Evolutionary conservation across 2,888 invertebrate genomes (phyloP), one percentile per base, ranked within the genome.

Genomic region (Incurvaria masculella): DNA sequence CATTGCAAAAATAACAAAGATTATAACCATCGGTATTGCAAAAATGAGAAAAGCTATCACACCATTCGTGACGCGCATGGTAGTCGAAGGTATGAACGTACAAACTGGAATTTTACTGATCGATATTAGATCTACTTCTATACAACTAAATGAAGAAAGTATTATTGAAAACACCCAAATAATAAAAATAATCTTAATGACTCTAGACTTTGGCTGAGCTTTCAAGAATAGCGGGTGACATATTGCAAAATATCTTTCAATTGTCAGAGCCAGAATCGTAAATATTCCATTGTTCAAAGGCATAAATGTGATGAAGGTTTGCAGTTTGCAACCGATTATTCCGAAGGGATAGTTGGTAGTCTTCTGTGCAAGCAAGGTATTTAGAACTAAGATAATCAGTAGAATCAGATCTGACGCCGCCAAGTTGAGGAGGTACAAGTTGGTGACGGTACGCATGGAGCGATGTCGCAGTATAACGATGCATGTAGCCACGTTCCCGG

Each of bases 401-500:
- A 68, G 65, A 1, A 73, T 54, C 16, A 71, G 52, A 50, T 75
- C 75, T 0, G 73, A 69, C 4, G 70, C 59, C 1, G 74, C 74
- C 51, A 75, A 57, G 53, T 72, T 66, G 49, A 74, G 71, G 2
- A 75, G 56, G 51, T 74, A 75, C 46, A 62, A 72, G 52, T 75
- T 74, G 17, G 71, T 75, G 0, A 66, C 68, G 0, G 74, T 72
- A 48, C 70, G 72, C 72, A 73, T 71, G 19, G 62, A 64, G 45
- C 57, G 68, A 51, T 74, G 72, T 40, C 57, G 62, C 55, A 68
- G 71, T 47, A 74, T 61, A 55, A 80, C 61, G 59, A 75, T 53
- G 59, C 73, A 70, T 49, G 76, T 68, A 54, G 80, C 56, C 43
- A 75, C 49, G 51, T 76, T 73, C 0, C 71, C 73, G 2, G 67